Conservation (phyloP, 2,797 vertebrate species). For the Hirundo rustica region DNA sequence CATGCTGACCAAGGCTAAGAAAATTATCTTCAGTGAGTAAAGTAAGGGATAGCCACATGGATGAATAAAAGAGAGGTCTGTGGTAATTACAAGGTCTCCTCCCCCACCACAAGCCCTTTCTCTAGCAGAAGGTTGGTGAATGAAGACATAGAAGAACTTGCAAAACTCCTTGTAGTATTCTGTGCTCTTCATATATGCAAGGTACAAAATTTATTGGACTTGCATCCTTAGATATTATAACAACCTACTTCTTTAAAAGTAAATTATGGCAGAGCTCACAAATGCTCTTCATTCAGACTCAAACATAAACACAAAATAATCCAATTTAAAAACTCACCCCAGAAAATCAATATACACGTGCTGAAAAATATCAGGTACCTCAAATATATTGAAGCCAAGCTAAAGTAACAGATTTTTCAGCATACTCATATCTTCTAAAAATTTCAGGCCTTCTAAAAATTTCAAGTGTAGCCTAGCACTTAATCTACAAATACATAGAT, state of each 20-base stretch:
- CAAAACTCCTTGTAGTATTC: not conserved
- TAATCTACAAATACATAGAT: not conserved
- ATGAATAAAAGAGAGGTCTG: not conserved
- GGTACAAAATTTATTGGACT: not conserved
- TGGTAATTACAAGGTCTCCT: not conserved
- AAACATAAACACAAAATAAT: not conserved
- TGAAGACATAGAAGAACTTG: not conserved
- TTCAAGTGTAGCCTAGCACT: not conserved
- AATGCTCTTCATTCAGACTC: not conserved
- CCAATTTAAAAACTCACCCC: accelerated
- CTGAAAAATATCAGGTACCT: not conserved
- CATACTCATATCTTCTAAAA: not conserved
- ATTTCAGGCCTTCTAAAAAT: no score
- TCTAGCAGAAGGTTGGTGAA: not conserved
- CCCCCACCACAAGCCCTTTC: not conserved
- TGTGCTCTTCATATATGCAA: accelerated
- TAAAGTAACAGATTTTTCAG: not conserved
- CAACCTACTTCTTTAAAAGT: not conserved
- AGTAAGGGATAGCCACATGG: not conserved
- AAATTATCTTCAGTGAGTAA: not conserved
- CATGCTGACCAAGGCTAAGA: not conserved
- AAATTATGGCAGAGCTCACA: not conserved
- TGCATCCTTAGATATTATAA: not conserved
- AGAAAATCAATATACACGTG: not conserved
- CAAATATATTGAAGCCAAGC: not conserved